phyloP scores from a whole-genome alignment of 2,797 vertebrate genomes.

The Siniperca scherzeri region DNA sequence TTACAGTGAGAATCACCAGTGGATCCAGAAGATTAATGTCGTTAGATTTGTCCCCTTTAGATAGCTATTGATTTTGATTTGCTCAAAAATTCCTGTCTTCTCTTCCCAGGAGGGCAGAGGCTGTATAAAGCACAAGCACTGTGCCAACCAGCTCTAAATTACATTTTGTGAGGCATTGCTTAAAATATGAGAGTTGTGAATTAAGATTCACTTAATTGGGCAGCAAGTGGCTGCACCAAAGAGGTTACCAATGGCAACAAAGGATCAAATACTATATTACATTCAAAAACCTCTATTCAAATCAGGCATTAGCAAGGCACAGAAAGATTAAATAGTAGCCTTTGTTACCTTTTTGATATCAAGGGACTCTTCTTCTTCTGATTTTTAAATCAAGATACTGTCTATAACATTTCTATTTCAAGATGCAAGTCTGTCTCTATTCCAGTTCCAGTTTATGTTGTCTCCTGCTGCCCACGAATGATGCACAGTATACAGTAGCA shows the following conservation, averaged over 20 bases:
- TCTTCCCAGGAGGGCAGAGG: conserved; percentile 66
- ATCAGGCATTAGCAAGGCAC: conserved; percentile 36
- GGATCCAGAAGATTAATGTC: conserved; percentile 85
- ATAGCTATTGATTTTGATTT: conserved; percentile 88
- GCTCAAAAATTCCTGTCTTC: conserved; percentile 75
- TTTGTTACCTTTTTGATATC: conserved; percentile 14
- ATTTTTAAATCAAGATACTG: conserved; percentile 34
- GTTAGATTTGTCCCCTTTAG: conserved; percentile 79
- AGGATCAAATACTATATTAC: conserved; percentile 51
- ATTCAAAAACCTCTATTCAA: conserved; percentile 46
- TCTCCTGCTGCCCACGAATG: conserved; percentile 53
- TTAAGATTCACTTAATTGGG: conserved; percentile 71
- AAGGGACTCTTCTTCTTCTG: conserved; percentile 13
- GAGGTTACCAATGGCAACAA: conserved; percentile 76
- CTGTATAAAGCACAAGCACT: conserved; percentile 48
- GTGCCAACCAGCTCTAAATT: conserved; percentile 61
- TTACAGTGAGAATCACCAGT: conserved; percentile 77
- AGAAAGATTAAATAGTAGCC: conserved; percentile 19
- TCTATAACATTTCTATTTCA: conserved; percentile 50
- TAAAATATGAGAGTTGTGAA: conserved; percentile 63
- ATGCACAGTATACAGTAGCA: conserved; percentile 25
- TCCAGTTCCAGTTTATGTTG: conserved; percentile 30
- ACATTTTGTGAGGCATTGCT: conserved; percentile 55
- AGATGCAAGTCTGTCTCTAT: conserved; percentile 34
- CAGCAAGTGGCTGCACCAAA: conserved; percentile 60